Base-by-base conservation (phyloP, 2,888 invertebrate genomes). In the Leuctra nigra region DNA sequence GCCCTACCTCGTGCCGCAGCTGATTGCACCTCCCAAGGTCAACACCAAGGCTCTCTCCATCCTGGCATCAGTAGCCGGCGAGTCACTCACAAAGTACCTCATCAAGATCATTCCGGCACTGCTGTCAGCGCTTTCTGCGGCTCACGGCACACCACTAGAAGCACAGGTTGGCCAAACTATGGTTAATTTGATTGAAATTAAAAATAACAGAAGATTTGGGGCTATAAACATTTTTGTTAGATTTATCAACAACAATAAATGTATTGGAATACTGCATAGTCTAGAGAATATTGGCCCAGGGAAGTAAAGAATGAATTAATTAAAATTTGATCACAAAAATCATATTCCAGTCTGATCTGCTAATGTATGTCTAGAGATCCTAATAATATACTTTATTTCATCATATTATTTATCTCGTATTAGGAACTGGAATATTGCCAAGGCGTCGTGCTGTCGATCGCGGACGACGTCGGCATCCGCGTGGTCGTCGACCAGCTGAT, bases 1-100 rank as follows among this genome's bases (percentile, higher is more conserved):
- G 63, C 98, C 98, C 1, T 97, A 96, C 74, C 80, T 99, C 60
- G 88, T 99, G 60, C 98, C 98, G 2, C 90, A 95, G 75, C 75
- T 99, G 67, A 95, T 93, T 0, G 83, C 86, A 6, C 81, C 84
- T 4, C 93, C 93, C 18, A 54, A 57, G 9, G 88, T 92, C 6
- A 94, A 97, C 75, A 91, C 96, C 13, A 89, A 91, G 74, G 97
- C 96, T 0, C 76, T 98, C 55, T 91, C 96, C 0, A 91, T 95
- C 67, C 77, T 98, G 63, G 92, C 96, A 1, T 89, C 95, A 23
- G 96, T 96, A 4, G 95, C 97, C 46, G 96, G 95, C 44, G 91
- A 94, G 70, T 86, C 96, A 18, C 78, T 97, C 54, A 91, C 90
- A 9, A 86, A 89, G 68, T 95, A 94, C 71, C 78, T 98, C 61